These are phyloP conservation scores for Pomacea maculata DNA, from an alignment of 1,140 invertebrate genomes.

Conservation along the genomic window DNA sequence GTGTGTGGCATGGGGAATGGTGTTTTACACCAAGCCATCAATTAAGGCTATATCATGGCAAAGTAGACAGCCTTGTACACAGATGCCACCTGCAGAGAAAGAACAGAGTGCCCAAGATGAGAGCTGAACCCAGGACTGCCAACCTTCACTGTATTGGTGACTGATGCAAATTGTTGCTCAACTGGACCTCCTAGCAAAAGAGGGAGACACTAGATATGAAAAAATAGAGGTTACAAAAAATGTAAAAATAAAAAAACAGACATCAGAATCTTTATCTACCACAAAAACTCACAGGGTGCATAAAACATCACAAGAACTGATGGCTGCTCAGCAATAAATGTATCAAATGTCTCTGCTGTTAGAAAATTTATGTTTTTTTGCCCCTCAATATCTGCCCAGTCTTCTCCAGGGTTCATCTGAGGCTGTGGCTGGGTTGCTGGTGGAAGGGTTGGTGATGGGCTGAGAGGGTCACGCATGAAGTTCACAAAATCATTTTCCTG, in stretches of 20 bases:
- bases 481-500: slow-evolving; percentile 74
- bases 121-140: too few relatives aligned
- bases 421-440: slow-evolving; percentile 52
- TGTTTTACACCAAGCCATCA: too few relatives aligned
- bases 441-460: slow-evolving; percentile 57
- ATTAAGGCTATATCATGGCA: too few relatives aligned
- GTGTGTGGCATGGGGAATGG: too few relatives aligned
- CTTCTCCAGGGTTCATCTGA: slow-evolving; percentile 50
- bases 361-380: slow-evolving; percentile 68
- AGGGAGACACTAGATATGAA: too few relatives aligned
- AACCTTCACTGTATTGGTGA: too few relatives aligned
- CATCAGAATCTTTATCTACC: not conserved
- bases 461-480: slow-evolving; percentile 74
- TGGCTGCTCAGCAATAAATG: slow-evolving; percentile 57
- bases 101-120: too few relatives aligned
- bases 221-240: not conserved
- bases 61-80: too few relatives aligned
- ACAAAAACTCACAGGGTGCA: slow-evolving; percentile 57
- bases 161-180: too few relatives aligned
- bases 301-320: slow-evolving; percentile 65
- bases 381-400: slow-evolving; percentile 67
- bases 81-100: too few relatives aligned
- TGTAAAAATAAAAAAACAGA: slow-evolving; percentile 8
- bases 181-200: too few relatives aligned
- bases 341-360: slow-evolving; percentile 68